Conservation (phyloP, 92 coral and sea anemone genomes). For the Paramuricea clavata region DNA sequence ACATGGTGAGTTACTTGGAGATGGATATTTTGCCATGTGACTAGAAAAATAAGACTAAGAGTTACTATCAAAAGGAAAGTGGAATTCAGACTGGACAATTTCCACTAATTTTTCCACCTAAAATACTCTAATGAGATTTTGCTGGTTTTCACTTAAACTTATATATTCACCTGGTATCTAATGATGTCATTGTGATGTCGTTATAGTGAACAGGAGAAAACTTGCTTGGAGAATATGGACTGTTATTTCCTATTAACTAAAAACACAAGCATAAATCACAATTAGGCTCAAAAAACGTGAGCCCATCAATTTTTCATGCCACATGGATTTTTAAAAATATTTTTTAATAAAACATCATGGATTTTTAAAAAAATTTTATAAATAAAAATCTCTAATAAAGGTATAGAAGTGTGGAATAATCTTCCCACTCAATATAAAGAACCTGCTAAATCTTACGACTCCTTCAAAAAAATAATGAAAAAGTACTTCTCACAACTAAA, state of each 20-base stretch:
- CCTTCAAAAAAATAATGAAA: too few species aligned
- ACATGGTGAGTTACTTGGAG: slow-evolving; percentile 95
- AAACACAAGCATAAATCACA: background rate
- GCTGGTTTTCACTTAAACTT: too few species aligned
- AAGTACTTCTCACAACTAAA: too few species aligned
- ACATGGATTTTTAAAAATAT: too few species aligned
- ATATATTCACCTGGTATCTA: slow-evolving; percentile 80
- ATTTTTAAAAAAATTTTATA: too few species aligned
- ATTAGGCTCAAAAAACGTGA: background rate
- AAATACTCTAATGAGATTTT: too few species aligned
- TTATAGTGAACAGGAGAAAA: slow-evolving; percentile 72
- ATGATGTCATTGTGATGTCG: slow-evolving; percentile 65
- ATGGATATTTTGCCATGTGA: slow-evolving; percentile 79
- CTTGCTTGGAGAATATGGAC: slow-evolving; percentile 73
- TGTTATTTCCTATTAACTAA: slow-evolving; percentile 37
- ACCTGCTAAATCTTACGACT: too few species aligned
- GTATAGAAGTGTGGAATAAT: too few species aligned
- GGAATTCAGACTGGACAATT: too few species aligned
- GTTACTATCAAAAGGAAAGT: background rate
- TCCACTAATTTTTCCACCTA: background rate
- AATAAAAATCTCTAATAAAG: too few species aligned
- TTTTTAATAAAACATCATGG: too few species aligned
- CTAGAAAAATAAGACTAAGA: slow-evolving; percentile 27
- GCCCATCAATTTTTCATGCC: background rate
- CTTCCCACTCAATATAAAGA: too few species aligned